Conservation (phyloP, 92 coral and sea anemone genomes). For the Micromussa lordhowensis region DNA sequence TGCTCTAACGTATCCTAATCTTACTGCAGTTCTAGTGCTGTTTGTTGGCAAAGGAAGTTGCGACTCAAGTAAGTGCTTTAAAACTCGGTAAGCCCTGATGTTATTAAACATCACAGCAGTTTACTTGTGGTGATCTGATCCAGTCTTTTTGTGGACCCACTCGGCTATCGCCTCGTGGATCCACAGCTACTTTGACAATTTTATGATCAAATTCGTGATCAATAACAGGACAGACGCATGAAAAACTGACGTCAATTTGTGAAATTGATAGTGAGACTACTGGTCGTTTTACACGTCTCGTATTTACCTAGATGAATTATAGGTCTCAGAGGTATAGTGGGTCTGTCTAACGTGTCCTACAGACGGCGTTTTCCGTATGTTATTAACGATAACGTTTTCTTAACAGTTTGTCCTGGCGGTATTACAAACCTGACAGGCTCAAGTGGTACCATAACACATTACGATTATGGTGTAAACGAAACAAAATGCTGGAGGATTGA, state of each 20-base stretch:
- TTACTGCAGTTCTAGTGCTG: not conserved
- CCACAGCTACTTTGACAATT: too few relatives aligned
- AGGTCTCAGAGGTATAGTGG: too few relatives aligned
- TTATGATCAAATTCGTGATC: too few relatives aligned
- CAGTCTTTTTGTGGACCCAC: not conserved
- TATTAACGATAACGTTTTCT: not conserved
- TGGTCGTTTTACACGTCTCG: too few relatives aligned
- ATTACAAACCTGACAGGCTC: not conserved
- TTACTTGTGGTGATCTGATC: not conserved
- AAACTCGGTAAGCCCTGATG: not conserved
- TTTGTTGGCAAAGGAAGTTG: not conserved
- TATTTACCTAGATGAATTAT: too few relatives aligned
- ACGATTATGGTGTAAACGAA: constrained; percentile 12
- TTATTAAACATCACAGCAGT: not conserved
- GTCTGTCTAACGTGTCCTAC: too few relatives aligned
- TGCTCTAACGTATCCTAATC: not conserved
- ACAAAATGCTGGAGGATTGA: constrained; percentile 24
- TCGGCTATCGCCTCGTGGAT: too few relatives aligned
- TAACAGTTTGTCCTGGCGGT: constrained; percentile 24
- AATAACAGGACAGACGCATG: too few relatives aligned
- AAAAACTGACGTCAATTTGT: too few relatives aligned
- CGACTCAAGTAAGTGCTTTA: not conserved
- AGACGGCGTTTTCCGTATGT: too few relatives aligned
- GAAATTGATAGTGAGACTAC: too few relatives aligned
- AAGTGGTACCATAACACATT: not conserved